Base-by-base conservation (phyloP, 2,113 vertebrate genomes). In the Mystacornis crossleyi region DNA sequence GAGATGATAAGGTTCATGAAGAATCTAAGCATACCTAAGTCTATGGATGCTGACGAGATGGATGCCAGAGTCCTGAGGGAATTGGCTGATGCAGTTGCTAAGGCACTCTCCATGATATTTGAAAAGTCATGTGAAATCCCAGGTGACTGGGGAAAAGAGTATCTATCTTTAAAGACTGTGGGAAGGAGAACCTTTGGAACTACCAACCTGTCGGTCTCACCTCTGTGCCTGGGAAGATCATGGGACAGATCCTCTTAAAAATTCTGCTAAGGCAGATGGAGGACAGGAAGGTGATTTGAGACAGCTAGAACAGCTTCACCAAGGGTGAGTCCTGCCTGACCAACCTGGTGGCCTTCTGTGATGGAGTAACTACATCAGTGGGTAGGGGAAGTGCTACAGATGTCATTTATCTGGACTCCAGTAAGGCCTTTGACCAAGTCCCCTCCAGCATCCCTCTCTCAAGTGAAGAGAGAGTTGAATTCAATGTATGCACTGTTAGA, bases 1-100 rank as follows among this genome's bases (percentile, higher is more conserved):
- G 40, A 55, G n/a, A 31, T 62, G 4, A 17, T 55, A 21, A 50
- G 9, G 4, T 28, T 79, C 0, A 0, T 36, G 42, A 64, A n/a
- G 62, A 48, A 45, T 14, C 9, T 51, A 20, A 43, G 34, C 7
- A 9, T 29, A 43, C 3, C 1, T 17, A 40, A 33, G 17, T 60
- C 25, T 83, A 0, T 48, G 9, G 51, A 17, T 74, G 7, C n/a
- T 16, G 26, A n/a, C 0, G 0, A 74, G 61, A 47, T 70, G 25
- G 42, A n/a, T 70, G 23, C 10, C 26, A 34, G 23, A 43, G 11
- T 78, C 25, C 12, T 45, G 19, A 45, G 10, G 14, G 25, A 54
- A 3, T 8, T 66, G n/a, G 7, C 11, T 45, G 34, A 48, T 78
- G 11, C 11, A 57, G 31, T 54, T 80, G 8, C 34, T 34, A 82